Conservation (phyloP, 2,888 invertebrate genomes). For the Ochropleura plecta region DNA sequence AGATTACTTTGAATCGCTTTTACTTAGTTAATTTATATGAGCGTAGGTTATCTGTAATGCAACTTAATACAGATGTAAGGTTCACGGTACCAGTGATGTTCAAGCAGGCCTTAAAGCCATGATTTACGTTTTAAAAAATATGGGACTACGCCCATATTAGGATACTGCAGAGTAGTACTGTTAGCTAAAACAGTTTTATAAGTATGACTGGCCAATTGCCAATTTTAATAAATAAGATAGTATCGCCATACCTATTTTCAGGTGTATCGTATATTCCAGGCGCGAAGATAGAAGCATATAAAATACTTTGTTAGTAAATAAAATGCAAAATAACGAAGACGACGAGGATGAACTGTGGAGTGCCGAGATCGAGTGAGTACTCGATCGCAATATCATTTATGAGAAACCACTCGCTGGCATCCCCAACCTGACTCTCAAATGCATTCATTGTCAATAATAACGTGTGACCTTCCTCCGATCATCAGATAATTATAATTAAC, state of each 20-base stretch:
- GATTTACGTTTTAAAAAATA: neutral
- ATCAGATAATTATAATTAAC: slow-evolving; percentile 61
- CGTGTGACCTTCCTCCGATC: slow-evolving; percentile 48
- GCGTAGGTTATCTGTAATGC: neutral
- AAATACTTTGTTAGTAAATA: slow-evolving; percentile 48
- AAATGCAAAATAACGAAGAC: slow-evolving; percentile 70
- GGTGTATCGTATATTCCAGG: slow-evolving; percentile 42
- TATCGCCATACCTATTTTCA: slow-evolving; percentile 58
- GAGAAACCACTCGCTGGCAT: slow-evolving; percentile 65
- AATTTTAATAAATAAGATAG: slow-evolving; percentile 28
- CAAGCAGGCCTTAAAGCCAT: neutral
- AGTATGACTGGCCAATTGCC: neutral
- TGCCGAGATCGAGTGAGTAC: slow-evolving; percentile 81
- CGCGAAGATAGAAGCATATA: slow-evolving; percentile 44
- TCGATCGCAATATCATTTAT: slow-evolving; percentile 60
- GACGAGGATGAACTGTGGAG: slow-evolving; percentile 78
- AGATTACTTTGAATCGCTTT: neutral
- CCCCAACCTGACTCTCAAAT: slow-evolving; percentile 42
- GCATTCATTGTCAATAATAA: slow-evolving; percentile 48
- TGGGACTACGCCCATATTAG: neutral
- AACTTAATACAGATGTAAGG: neutral
- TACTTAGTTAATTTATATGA: neutral
- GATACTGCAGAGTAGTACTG: neutral
- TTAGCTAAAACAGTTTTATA: neutral
- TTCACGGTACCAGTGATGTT: neutral